Conservation (phyloP, 1,140 invertebrate species). For the Dendrolimus kikuchii region DNA sequence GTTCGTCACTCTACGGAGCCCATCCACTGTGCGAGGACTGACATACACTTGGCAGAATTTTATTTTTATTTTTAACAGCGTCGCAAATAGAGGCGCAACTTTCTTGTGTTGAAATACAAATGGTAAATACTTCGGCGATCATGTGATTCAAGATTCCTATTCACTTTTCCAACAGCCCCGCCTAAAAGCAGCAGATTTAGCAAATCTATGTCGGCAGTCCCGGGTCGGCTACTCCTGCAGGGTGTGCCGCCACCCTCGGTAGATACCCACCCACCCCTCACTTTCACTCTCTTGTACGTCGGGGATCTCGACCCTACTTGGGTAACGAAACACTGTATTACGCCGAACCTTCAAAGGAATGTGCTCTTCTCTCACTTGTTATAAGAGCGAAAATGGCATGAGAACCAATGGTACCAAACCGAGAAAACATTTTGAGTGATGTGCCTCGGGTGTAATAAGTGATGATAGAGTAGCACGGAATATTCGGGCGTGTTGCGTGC, state of each 20-base stretch:
- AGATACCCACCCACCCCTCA: conserved; percentile 39
- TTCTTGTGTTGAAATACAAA: too few species aligned
- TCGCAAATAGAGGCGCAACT: too few species aligned
- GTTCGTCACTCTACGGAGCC: too few species aligned
- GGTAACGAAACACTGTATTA: conserved; percentile 40
- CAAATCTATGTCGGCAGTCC: conserved; percentile 60
- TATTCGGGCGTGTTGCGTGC: conserved; percentile 26
- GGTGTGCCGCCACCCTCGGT: conserved; percentile 45
- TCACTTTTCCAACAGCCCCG: conserved; percentile 36
- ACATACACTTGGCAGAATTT: too few species aligned
- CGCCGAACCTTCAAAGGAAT: conserved; percentile 19
- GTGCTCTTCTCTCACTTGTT: conserved; percentile 17
- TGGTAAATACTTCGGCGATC: too few species aligned
- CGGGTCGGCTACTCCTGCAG: conserved; percentile 63
- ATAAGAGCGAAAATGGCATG: conserved; percentile 38
- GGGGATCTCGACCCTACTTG: conserved; percentile 50
- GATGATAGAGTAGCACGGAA: conserved; percentile 25
- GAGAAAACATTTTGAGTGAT: conserved; percentile 48
- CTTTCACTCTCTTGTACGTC: conserved; percentile 63
- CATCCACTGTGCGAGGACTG: too few species aligned
- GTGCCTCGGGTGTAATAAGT: conserved; percentile 58
- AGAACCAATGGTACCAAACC: conserved; percentile 42
- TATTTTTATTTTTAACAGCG: too few species aligned
- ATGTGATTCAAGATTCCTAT: neutral
- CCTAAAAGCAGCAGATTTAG: conserved; percentile 64